Conservation (phyloP, 2,888 invertebrate genomes). For the Nemotelus nigrinus region DNA sequence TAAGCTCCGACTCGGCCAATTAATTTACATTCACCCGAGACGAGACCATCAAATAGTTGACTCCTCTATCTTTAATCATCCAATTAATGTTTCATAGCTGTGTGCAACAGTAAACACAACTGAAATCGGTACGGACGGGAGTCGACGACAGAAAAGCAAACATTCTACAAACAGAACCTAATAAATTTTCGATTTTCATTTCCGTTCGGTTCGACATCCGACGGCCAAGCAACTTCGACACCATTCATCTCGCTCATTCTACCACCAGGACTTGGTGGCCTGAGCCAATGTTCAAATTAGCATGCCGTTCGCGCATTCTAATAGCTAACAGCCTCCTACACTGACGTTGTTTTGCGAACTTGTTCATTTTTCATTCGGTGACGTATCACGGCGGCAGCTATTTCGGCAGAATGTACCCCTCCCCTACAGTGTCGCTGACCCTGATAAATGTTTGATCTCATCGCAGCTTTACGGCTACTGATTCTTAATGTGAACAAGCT, state of each 20-base stretch:
- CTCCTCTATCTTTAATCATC: too few relatives aligned
- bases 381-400: background rate
- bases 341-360: background rate
- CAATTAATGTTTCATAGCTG: too few relatives aligned
- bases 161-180: too few relatives aligned
- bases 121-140: too few relatives aligned
- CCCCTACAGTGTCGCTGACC: background rate
- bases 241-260: too few relatives aligned
- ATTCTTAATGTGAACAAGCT: background rate
- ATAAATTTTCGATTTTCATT: constrained; percentile 5
- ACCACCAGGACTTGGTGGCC: too few relatives aligned
- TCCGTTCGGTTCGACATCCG: constrained; percentile 8
- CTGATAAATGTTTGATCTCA: constrained; percentile 8
- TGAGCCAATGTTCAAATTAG: background rate
- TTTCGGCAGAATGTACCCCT: background rate
- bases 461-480: background rate
- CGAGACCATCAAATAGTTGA: too few relatives aligned
- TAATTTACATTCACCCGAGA: too few relatives aligned
- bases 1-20: too few relatives aligned
- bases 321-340: constrained; percentile 13
- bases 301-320: background rate
- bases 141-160: too few relatives aligned
- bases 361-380: constrained; percentile 20
- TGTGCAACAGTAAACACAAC: too few relatives aligned
- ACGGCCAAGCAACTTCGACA: background rate